These are phyloP conservation scores for Scytalopus superciliaris DNA, from an alignment of 2,113 vertebrate genomes.

Conservation along the genomic window DNA sequence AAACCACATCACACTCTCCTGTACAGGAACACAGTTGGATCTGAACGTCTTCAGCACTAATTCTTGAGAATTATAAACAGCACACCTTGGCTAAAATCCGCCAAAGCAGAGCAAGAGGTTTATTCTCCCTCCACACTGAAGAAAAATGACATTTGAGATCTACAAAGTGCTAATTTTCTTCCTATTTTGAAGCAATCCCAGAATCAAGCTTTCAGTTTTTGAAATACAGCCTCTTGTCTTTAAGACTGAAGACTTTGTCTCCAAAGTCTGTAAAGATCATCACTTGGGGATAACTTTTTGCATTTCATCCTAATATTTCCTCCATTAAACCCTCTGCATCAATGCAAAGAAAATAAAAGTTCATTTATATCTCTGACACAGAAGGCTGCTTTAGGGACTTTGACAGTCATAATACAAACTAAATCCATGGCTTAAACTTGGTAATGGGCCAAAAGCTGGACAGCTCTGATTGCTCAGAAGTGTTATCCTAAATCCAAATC, in stretches of 20 bases:
- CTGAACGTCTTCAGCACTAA: neutral
- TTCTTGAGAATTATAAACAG: neutral
- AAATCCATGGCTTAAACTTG: neutral
- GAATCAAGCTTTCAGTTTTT: neutral
- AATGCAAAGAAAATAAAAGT: neutral
- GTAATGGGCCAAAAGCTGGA: neutral
- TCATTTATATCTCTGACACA: neutral
- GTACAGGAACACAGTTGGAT: neutral
- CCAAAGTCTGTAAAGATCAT: neutral
- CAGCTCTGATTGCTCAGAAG: neutral
- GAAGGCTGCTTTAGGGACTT: neutral
- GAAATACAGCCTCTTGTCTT: neutral
- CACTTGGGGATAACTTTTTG: neutral
- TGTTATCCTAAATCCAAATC: neutral
- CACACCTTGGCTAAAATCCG: neutral
- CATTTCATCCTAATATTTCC: neutral
- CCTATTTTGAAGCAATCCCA: neutral
- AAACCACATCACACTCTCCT: neutral
- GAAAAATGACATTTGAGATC: neutral
- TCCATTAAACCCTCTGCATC: neutral
- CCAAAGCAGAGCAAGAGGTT: neutral
- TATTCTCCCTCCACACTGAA: neutral
- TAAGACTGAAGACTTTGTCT: neutral
- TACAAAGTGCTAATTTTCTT: neutral
- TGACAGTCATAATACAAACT: neutral